Conservation (phyloP, 2,888 invertebrate species). For the Pammene fasciana region DNA sequence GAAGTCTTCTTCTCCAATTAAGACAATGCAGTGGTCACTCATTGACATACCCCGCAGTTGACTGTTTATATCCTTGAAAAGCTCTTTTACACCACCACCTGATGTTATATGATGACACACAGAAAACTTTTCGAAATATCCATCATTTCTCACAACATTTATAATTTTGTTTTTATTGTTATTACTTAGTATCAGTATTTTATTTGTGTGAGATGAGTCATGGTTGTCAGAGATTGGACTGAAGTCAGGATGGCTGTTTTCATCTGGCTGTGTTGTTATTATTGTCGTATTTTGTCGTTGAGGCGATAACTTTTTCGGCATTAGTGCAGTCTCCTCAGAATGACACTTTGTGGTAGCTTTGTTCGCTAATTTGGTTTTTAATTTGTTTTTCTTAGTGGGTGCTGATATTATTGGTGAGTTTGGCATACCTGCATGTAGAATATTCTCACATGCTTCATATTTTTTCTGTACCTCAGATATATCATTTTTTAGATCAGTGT, state of each 20-base stretch:
- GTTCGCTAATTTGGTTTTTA: not conserved
- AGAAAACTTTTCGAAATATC: not conserved
- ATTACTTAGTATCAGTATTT: slow-evolving; percentile 19
- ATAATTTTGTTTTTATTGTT: slow-evolving; percentile 17
- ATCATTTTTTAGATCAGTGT: not conserved
- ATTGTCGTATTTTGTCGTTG: not conserved
- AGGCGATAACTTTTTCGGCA: not conserved
- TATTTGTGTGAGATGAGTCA: not conserved
- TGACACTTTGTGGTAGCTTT: not conserved
- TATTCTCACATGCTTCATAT: not conserved
- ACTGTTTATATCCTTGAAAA: not conserved
- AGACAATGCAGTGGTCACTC: slow-evolving; percentile 7
- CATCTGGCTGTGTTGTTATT: not conserved
- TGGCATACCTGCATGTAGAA: not conserved
- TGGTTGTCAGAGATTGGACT: not conserved
- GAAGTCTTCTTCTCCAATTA: slow-evolving; percentile 16
- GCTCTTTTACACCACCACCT: not conserved
- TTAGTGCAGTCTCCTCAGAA: not conserved
- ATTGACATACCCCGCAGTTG: not conserved
- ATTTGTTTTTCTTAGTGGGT: not conserved
- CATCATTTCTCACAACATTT: not conserved
- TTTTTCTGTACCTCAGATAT: not conserved
- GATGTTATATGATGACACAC: slow-evolving; percentile 11
- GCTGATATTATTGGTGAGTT: not conserved
- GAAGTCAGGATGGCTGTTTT: not conserved